Evolutionary conservation across 1,140 invertebrate species (phyloP).

Genomic region (Dendroctonus valens): DNA sequence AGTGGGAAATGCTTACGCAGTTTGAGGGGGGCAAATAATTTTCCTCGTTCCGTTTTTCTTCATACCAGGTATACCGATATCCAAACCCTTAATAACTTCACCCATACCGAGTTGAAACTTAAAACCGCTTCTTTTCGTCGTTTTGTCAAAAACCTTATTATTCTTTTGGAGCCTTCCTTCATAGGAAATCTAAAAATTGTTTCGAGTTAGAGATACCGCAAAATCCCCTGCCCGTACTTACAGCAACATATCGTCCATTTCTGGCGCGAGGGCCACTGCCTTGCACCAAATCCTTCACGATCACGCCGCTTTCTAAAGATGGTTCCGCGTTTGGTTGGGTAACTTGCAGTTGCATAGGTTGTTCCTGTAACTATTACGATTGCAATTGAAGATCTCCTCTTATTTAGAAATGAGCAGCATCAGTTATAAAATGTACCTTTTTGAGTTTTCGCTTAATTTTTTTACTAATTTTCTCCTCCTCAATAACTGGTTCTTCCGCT

Average conservation of each 20-base stretch:
- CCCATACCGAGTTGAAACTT: conserved; percentile 80
- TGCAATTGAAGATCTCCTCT: background rate
- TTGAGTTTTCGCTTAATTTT: conserved; percentile 6
- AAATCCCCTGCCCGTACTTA: conserved; percentile 44
- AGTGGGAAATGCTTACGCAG: conserved; percentile 67
- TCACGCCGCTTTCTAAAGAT: conserved; percentile 69
- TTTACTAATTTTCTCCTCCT: conserved; percentile 28
- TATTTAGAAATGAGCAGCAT: no score
- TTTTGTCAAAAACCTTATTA: conserved; percentile 79
- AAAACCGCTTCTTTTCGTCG: conserved; percentile 72
- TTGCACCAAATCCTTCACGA: conserved; percentile 72
- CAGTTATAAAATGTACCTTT: conserved; percentile 3
- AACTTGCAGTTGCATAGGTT: conserved; percentile 25
- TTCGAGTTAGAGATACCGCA: background rate
- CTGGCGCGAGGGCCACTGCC: conserved; percentile 77
- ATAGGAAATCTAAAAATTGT: conserved; percentile 65
- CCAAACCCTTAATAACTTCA: conserved; percentile 92
- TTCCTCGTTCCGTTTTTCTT: conserved; percentile 89
- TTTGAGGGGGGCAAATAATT: conserved; percentile 77
- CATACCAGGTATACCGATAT: conserved; percentile 83
- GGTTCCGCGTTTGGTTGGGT: conserved; percentile 49
- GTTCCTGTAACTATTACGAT: background rate
- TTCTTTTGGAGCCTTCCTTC: conserved; percentile 73
- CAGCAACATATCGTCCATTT: conserved; percentile 70
- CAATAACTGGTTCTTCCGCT: conserved; percentile 18